Percentiles rank a stretch among this genome's conserved stretches.
Conservation (phyloP, 2,797 vertebrate species). For the Leucoraja ocellata region DNA sequence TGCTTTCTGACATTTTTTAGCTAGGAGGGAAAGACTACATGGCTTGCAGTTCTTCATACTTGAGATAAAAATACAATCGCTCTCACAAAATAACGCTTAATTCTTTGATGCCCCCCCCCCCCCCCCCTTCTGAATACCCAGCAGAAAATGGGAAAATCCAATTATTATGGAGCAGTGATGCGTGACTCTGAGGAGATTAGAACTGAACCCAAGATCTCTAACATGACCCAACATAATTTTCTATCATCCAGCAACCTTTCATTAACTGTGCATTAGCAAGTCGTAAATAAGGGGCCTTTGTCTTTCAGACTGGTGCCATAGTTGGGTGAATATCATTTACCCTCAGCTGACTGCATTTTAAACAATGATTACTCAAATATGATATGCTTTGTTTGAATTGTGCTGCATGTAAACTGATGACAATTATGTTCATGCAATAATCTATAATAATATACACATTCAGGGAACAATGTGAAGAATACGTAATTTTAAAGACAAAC, state of each 20-base stretch:
- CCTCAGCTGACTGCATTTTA: not conserved
- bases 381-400: slow-evolving; percentile 5
- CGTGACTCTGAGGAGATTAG: not conserved
- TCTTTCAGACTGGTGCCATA: not conserved
- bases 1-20: not conserved
- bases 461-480: not conserved
- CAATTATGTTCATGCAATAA: not conserved
- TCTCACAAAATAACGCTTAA: too few relatives aligned
- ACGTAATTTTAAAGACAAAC: not conserved
- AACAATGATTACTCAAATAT: not conserved
- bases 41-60: not conserved
- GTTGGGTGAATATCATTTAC: slow-evolving; percentile 24
- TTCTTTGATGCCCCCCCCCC: too few relatives aligned
- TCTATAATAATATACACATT: not conserved
- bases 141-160: not conserved
- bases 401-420: not conserved
- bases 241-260: not conserved
- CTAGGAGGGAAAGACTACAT: not conserved
- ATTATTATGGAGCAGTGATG: slow-evolving; percentile 24
- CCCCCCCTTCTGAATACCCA: not conserved
- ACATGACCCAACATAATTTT: slow-evolving; percentile 6
- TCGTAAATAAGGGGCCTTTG: not conserved
- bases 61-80: not conserved
- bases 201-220: not conserved
- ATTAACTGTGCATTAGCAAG: slow-evolving; percentile 1